Evolutionary conservation across 2,888 invertebrate species (phyloP), one percentile per base, ranked within the genome.

Genomic region (Agrilus mali): DNA sequence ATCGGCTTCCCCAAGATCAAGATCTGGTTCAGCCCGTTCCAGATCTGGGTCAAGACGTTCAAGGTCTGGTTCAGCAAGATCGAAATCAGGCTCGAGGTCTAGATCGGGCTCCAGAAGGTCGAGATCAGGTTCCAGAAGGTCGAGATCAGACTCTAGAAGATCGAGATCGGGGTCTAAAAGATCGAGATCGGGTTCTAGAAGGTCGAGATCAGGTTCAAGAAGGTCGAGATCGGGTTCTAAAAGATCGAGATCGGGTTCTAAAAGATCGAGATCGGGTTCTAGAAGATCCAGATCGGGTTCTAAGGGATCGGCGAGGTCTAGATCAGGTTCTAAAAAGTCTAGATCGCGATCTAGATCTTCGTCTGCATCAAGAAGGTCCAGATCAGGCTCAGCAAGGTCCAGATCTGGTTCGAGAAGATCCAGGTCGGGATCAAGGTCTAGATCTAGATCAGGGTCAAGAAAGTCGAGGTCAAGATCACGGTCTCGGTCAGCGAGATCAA

Each of bases 1-100:
- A 2, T 66, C 67, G 7, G 57, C 61, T 32, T 57, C 59, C 39
- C 63, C 65, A 2, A 57, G 56, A 13, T 66, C 61, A 32, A 57
- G 59, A 3, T 64, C 67, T 2, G 51, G 59, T 15, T 56, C 56
- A 12, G 35, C 45, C 33, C 36, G 47, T 2, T 47, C 47, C 12
- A 50, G 51, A 44, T 58, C 56, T 20, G 48, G 52, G 7, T 52
- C 50, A 8, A 46, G 52, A 41, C 53, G 54, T 37, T 60, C 61
- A 10, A 53, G 59, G 22, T 66, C 67, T 6, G 50, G 57, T 16
- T 59, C 58, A 27, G 45, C 50, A 47, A 33, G 39, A 3, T 44
- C 44, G 2, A 33, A 16, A 20, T 59, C 64, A 1, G 49, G 60
- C 42, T 59, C 62, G 2, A 53, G 58, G 42, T 57, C 59, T 27